phyloP scores from a whole-genome alignment of 53 echinoderm and acorn worm species.

The Paelopatides confundens region DNA sequence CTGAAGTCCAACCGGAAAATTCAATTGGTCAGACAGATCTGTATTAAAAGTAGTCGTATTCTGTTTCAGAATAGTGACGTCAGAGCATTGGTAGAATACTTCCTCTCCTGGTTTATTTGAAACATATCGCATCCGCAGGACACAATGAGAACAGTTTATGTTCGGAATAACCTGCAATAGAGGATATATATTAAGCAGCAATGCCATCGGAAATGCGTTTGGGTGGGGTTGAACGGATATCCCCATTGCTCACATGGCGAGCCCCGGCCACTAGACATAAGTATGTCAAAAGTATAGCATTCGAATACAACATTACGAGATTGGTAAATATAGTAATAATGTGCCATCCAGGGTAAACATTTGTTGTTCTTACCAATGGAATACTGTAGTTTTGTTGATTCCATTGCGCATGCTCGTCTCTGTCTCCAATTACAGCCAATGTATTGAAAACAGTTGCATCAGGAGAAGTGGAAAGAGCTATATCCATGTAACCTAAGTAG shows the following conservation, averaged over 20 bases:
- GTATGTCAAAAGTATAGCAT: no score
- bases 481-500: constrained; percentile 87
- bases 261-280: no score
- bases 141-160: constrained; percentile 76
- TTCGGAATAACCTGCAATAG: constrained; percentile 70
- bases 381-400: constrained; percentile 85
- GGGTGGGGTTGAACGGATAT: background rate
- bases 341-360: no score
- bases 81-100: constrained; percentile 82
- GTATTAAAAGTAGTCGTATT: background rate
- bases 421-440: constrained; percentile 68
- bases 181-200: background rate
- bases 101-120: constrained; percentile 80
- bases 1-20: background rate
- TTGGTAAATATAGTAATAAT: no score
- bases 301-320: no score
- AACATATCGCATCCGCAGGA: constrained; percentile 76
- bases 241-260: no score
- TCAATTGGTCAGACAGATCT: background rate
- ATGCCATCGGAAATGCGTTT: background rate
- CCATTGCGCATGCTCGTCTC: constrained; percentile 66
- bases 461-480: constrained; percentile 57
- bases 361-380: constrained; percentile 79
- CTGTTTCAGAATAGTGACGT: constrained; percentile 46
- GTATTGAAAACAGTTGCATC: constrained; percentile 59